phyloP scores from a whole-genome alignment of 2,113 vertebrate species.

The Campylorhamphus procurvoides region DNA sequence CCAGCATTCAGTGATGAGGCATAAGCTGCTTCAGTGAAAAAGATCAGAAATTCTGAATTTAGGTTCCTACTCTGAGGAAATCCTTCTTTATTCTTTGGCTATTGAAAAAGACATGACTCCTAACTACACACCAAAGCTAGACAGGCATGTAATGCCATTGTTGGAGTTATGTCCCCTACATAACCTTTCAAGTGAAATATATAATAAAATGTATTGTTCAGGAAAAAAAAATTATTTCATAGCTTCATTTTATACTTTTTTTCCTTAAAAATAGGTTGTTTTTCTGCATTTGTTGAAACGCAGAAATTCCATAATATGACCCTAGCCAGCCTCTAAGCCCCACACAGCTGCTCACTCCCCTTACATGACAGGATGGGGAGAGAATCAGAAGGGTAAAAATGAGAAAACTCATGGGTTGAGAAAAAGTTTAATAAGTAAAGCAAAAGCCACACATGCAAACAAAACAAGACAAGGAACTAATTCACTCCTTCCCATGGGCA shows the following conservation, averaged over 20 bases:
- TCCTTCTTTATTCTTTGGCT: background rate
- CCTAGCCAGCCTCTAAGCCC: background rate
- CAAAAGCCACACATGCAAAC: background rate
- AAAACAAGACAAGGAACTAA: background rate
- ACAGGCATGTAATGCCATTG: background rate
- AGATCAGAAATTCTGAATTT: background rate
- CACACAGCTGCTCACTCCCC: background rate
- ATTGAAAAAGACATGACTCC: background rate
- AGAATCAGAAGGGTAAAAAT: background rate
- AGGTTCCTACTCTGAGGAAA: background rate
- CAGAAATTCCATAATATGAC: background rate
- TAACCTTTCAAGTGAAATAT: background rate
- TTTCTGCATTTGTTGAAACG: background rate
- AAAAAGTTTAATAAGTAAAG: background rate
- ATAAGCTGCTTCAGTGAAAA: background rate
- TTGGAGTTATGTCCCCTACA: background rate
- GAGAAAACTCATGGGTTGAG: background rate
- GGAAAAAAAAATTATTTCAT: background rate
- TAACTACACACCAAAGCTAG: background rate
- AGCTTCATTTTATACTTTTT: background rate
- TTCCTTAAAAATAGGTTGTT: background rate
- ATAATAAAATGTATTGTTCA: background rate
- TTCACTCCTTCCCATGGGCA: background rate
- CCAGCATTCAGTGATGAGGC: background rate
- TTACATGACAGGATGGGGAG: accelerated